phyloP scores from a whole-genome alignment of 2,113 vertebrate species.

The Crotalus viridis region DNA sequence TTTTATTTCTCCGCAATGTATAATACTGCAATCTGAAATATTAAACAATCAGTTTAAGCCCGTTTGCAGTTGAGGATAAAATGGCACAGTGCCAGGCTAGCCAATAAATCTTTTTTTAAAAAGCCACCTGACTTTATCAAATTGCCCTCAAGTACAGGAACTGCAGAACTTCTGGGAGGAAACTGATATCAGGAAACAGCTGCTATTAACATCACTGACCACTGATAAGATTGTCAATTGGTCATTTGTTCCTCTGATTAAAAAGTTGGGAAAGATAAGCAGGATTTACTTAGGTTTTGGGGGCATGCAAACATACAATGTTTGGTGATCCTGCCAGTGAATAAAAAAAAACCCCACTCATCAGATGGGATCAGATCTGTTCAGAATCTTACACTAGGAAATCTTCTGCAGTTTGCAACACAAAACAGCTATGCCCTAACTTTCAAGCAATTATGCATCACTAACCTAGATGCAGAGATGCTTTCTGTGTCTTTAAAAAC shows the following conservation, averaged over 20 bases:
- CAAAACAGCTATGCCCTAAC: neutral
- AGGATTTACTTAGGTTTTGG: neutral
- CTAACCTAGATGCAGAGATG: neutral
- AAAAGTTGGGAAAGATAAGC: neutral
- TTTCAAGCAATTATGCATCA: neutral
- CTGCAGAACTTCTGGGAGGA: neutral
- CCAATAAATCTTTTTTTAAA: neutral
- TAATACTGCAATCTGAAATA: constrained; percentile 24
- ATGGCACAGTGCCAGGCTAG: neutral
- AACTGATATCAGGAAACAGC: neutral
- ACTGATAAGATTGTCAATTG: neutral
- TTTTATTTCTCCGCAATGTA: neutral
- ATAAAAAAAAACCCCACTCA: neutral
- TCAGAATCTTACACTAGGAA: neutral
- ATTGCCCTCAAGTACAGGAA: neutral
- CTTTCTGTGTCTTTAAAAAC: neutral
- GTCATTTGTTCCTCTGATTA: neutral
- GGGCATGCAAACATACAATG: no score
- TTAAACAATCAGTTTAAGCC: constrained; percentile 3
- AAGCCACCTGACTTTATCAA: neutral
- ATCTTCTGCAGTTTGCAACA: neutral
- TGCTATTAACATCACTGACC: neutral
- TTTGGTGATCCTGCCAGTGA: neutral
- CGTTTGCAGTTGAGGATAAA: constrained; percentile 14
- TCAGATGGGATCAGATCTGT: neutral